Evolutionary conservation across 1,140 invertebrate genomes (phyloP), one percentile per base, ranked within the genome.

Genomic region (Meloidogyne hapla): DNA sequence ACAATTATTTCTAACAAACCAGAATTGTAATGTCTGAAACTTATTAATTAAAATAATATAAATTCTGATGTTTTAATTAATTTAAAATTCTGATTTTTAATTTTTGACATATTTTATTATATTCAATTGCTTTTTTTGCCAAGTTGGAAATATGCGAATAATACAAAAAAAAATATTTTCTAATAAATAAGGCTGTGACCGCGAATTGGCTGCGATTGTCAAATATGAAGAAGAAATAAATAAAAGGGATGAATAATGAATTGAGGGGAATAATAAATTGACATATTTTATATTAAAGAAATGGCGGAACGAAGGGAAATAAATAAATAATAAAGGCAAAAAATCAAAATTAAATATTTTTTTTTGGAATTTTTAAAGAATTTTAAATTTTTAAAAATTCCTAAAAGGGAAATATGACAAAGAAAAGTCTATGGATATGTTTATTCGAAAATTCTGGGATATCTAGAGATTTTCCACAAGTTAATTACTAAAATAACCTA

Each of bases 321-420:
- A 66, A 66, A 33, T 66, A 66, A 33, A 66, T 66, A 33, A 66
- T 66, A 40, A 65, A 33, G 26, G 38, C 38, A 33, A 66, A 21
- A 66, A 66, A 66, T 66, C 23, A 25, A n/a, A 9, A 66, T 21
- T 33, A 66, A 13, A 64, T 12, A 64, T 64, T 25, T 64, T 64
- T n/a, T 66, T 66, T 28, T 65, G 64, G n/a, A 66, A 9, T 21
- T 21, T 66, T 66, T 28, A 18, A 66, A 23, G 33, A 66, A 66
- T 66, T 66, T 33, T 40, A n/a, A 18, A 18, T 15, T 12, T 64
- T 64, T 28, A 13, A 33, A 66, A 33, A 33, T 18, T 33, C 23
- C 8, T 33, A 18, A 25, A 21, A 26, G 25, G 21, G 25, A 18
- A 1, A 6, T 5, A 15, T 66, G 4, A 25, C 18, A 8, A n/a